These are phyloP conservation scores for Rhinichthys klamathensis DNA, from an alignment of 2,113 vertebrate genomes.

Conservation along the genomic window DNA sequence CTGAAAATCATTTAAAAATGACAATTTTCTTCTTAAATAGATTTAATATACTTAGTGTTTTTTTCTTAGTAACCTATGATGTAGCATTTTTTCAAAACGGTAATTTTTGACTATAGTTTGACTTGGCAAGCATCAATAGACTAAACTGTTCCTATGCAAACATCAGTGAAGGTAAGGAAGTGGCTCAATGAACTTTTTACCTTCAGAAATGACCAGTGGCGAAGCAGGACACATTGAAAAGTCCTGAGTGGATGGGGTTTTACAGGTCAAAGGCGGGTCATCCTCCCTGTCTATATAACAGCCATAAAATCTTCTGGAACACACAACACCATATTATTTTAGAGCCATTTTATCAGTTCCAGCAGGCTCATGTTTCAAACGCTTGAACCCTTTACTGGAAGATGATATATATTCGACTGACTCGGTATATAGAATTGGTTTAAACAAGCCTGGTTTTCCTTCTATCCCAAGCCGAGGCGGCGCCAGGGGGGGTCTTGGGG, in stretches of 20 bases:
- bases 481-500: too few species aligned
- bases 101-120: not conserved
- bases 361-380: slow-evolving; percentile 58
- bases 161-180: not conserved
- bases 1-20: not conserved
- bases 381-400: slow-evolving; percentile 27
- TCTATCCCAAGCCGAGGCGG: too few species aligned
- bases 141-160: not conserved
- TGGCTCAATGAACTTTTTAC: not conserved
- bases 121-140: not conserved
- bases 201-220: not conserved
- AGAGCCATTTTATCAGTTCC: slow-evolving; percentile 43
- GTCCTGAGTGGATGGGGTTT: slow-evolving; percentile 18
- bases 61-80: not conserved
- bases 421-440: slow-evolving; percentile 55
- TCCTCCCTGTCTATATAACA: not conserved
- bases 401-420: slow-evolving; percentile 33
- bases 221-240: slow-evolving; percentile 18
- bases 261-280: not conserved
- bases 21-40: not conserved
- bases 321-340: slow-evolving; percentile 43
- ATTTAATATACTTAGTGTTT: not conserved
- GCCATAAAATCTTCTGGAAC: slow-evolving; percentile 6
- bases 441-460: slow-evolving; percentile 41
- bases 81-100: not conserved